These are phyloP conservation scores for Campoplex nolae DNA, from an alignment of 2,888 invertebrate genomes.

Conservation along the genomic window DNA sequence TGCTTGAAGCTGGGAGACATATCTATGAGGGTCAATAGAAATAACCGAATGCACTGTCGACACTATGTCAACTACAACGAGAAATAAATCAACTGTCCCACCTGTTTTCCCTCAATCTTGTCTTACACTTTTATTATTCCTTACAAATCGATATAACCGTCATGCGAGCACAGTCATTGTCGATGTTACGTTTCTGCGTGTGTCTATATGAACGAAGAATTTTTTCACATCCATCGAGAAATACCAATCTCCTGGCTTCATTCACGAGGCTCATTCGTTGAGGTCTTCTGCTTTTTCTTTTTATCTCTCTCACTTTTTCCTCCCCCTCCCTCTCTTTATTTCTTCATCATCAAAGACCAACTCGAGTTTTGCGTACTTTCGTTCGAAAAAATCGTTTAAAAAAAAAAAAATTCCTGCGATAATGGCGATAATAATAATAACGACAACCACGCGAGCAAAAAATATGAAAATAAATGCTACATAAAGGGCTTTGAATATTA, in stretches of 20 bases:
- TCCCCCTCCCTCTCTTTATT: slow-evolving; percentile 39
- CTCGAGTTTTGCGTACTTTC: slow-evolving; percentile 44
- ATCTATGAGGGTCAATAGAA: too few species aligned
- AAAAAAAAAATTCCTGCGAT: slow-evolving; percentile 49
- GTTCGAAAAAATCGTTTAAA: slow-evolving; percentile 52
- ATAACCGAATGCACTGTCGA: too few species aligned
- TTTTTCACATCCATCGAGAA: slow-evolving; percentile 66
- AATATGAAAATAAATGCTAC: slow-evolving; percentile 32
- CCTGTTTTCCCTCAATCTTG: too few species aligned
- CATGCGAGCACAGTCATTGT: not conserved
- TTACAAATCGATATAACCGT: too few species aligned
- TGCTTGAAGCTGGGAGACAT: too few species aligned
- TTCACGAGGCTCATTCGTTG: slow-evolving; percentile 53
- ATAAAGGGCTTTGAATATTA: slow-evolving; percentile 57
- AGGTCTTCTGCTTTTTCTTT: slow-evolving; percentile 20
- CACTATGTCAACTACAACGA: too few species aligned
- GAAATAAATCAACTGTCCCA: too few species aligned
- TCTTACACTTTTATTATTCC: slow-evolving; percentile 8
- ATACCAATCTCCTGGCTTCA: slow-evolving; percentile 64
- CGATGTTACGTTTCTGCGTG: not conserved
- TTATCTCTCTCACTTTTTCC: slow-evolving; percentile 7
- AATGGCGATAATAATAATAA: slow-evolving; percentile 63
- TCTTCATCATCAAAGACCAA: slow-evolving; percentile 60
- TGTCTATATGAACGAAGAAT: not conserved
- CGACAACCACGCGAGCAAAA: slow-evolving; percentile 44